A percentile compares a stretch with the other conserved stretches of the same genome.
phyloP scores from a whole-genome alignment of 1,140 invertebrate species.

The Myzus persicae region DNA sequence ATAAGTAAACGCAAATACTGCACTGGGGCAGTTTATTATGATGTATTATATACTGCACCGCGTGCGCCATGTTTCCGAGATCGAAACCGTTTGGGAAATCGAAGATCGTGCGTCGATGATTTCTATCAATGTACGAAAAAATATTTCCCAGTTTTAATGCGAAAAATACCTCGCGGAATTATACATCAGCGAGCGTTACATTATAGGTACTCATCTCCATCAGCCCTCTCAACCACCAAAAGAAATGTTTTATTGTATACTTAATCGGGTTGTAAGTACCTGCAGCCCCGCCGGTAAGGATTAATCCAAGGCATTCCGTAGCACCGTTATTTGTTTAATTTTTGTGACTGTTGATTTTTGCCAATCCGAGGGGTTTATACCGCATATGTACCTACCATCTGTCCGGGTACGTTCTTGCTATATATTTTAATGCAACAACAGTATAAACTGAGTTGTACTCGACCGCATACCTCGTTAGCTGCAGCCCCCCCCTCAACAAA shows the following conservation, averaged over 20 bases:
- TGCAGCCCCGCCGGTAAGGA: neutral
- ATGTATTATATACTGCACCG: neutral
- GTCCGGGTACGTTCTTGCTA: neutral
- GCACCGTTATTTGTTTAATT: neutral
- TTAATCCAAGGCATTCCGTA: neutral
- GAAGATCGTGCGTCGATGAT: neutral
- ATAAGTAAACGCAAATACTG: neutral
- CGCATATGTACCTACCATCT: neutral
- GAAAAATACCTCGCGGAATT: neutral
- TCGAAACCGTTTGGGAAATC: neutral
- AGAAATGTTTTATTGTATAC: neutral
- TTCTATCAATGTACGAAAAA: constrained; percentile 4
- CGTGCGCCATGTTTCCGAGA: neutral
- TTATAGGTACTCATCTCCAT: too few species aligned
- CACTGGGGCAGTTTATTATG: neutral
- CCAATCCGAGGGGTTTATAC: neutral
- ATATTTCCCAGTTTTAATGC: neutral
- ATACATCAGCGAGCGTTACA: neutral
- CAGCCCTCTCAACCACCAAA: neutral
- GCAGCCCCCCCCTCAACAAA: neutral
- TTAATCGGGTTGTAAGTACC: neutral
- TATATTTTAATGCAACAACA: neutral
- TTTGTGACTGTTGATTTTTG: neutral
- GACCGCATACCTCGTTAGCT: neutral
- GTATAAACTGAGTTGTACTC: neutral